Evolutionary conservation across 2,888 invertebrate genomes (phyloP), one percentile per base, ranked within the genome.

Genomic region (Ennomos quercinarius): DNA sequence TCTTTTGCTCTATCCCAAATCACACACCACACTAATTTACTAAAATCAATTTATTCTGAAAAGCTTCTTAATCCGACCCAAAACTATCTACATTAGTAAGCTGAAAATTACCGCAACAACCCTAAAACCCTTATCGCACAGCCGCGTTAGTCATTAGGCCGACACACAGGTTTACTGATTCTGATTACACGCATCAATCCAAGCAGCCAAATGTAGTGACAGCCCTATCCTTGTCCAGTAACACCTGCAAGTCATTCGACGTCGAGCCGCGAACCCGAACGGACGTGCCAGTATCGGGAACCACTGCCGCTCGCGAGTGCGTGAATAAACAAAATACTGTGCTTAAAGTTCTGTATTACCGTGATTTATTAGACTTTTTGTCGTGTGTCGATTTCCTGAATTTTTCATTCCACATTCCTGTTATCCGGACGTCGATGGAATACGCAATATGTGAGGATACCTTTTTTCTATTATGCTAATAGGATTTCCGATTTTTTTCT

Each of bases 321-420:
- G 72, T 74, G 75, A 69, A 50, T 13, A 51, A 74, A 69, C 70
- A 66, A 77, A 27, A 77, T 62, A 63, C 69, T 78, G 83, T 84
- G 85, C 81, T n/a, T 81, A 76, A 81, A 78, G 78, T 83, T 77
- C 66, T 74, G 74, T 27, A 27, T 80, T 77, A 68, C 70, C 79
- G 86, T 87, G 86, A 81, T 86, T 81, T 83, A 84, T 82, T 78
- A 72, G 75, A 83, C 80, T 78, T 72, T 74, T 72, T 74, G 72
- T 74, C 73, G 76, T 81, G 73, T 74, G 73, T 76, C 70, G 78
- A 78, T 79, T 76, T 77, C 76, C 68, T 61, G 48, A 45, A 53
- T 55, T 54, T 54, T 41, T 54, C 59, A 54, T 54, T 50, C 49
- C 49, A 34, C 53, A 59, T 59, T 66, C 61, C 71, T 64, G 70